Percentiles rank a stretch among this genome's conserved stretches.
Evolutionary conservation across 2,113 vertebrate species (phyloP).

Genomic region (Neotoma lepida): DNA sequence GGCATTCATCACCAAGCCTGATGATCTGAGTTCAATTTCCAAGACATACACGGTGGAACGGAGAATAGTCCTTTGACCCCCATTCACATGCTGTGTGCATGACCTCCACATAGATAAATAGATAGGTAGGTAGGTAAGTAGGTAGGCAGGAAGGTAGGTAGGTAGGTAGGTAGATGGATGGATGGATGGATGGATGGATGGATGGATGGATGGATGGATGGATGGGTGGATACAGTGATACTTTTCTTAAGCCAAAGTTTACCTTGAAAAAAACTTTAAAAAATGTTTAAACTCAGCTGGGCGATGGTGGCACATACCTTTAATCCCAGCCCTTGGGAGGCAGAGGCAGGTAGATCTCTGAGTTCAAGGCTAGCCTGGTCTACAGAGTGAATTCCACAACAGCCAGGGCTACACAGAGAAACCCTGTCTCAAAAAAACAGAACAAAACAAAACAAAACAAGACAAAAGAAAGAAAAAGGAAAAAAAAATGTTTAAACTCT

Average conservation of each 20-base stretch:
- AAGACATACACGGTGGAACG: not conserved
- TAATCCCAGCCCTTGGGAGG: no score
- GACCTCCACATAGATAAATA: not conserved
- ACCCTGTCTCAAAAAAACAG: no score
- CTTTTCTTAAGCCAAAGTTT: not conserved
- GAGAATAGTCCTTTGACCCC: not conserved
- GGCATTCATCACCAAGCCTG: not conserved
- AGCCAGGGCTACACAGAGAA: no score
- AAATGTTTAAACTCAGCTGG: not conserved
- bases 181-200: not conserved
- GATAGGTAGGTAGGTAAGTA: not conserved
- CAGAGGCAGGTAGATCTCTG: no score
- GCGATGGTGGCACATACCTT: no score
- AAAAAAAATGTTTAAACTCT: not conserved
- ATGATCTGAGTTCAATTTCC: not conserved
- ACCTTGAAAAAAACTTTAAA: not conserved
- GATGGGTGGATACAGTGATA: not conserved
- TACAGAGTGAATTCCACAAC: no score
- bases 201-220: not conserved
- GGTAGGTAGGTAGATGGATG: no score
- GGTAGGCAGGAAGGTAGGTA: not conserved
- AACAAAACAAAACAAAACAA: no score
- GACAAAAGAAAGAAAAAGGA: no score
- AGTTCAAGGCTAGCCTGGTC: no score
- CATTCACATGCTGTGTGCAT: not conserved